These are phyloP conservation scores for Ambastaia sidthimunki DNA, from an alignment of 2,797 vertebrate species.

Conservation along the genomic window DNA sequence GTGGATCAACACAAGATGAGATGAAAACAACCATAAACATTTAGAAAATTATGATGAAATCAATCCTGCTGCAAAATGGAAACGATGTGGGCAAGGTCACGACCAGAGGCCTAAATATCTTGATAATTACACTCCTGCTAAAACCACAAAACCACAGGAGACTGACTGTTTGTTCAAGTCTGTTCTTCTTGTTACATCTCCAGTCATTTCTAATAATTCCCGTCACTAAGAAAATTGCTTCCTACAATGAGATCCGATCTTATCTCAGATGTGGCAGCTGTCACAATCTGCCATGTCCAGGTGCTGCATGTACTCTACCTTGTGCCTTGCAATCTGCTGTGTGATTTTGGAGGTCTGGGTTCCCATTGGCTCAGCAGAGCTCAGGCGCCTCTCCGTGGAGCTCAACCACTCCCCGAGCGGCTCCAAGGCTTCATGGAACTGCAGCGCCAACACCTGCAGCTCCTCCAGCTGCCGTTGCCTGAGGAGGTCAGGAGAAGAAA, in stretches of 20 bases:
- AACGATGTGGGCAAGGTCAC: conserved; percentile 5
- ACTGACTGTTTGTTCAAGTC: background rate
- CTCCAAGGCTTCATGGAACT: conserved; percentile 95
- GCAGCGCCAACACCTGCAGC: conserved; percentile 92
- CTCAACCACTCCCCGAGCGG: conserved; percentile 95
- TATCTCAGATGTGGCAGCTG: too few relatives aligned
- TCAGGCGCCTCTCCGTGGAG: conserved; percentile 91
- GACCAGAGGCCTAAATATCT: conserved; percentile 3
- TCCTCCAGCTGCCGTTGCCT: conserved; percentile 96
- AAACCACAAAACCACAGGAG: conserved; percentile 13
- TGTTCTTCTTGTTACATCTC: background rate
- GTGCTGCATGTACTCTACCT: conserved; percentile 77
- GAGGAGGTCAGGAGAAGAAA: conserved; percentile 12
- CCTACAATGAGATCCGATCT: conserved; percentile 2
- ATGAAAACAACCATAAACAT: conserved; percentile 22
- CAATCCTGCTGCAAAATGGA: conserved; percentile 36
- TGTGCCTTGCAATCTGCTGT: conserved; percentile 94
- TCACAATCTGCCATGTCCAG: background rate
- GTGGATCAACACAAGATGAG: conserved; percentile 25
- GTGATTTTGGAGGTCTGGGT: conserved; percentile 96
- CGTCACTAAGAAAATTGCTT: background rate
- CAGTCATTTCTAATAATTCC: background rate
- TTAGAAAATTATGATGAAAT: conserved; percentile 31
- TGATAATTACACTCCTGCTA: background rate
- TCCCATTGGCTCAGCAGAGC: conserved; percentile 94